Evolutionary conservation across 2,113 vertebrate species (phyloP), one percentile per base, ranked within the genome.

Genomic region (Coptodon bakossiorum): DNA sequence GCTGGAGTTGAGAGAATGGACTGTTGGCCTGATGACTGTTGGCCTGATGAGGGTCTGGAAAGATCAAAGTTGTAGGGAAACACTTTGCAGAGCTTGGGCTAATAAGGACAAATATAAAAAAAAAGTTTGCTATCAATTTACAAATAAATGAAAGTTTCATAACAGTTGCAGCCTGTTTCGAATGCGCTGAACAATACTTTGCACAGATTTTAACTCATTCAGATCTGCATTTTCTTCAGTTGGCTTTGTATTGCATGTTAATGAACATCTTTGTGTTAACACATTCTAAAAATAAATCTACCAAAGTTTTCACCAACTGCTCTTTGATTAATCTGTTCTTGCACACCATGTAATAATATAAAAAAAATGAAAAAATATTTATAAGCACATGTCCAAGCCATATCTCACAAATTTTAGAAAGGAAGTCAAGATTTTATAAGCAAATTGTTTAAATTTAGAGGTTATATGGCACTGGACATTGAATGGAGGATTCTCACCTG

Each of bases 1-100:
- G 95, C 92, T 95, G 92, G 92, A 93, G 91, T 63, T 92, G 92
- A 89, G 89, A 86, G 81, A 68, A 88, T 29, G 7, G 86, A 85
- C 22, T 27, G 86, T 83, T 82, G 19, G 34, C 54, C 36, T 36
- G 7, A 73, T 68, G 84, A 80, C 24, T 36, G 87, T 84, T 82
- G 61, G 34, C 52, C 40, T 22, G 7, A 73, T 61, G 68, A 78
- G 63, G 27, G 22, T 38, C 19, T 34, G 43, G 1, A 86, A 14
- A 87, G 31, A 59, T 48, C 50, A 54, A 50, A 38, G 24, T 84
- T 24, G 34, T 82, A n/a, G 4, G 43, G 43, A 50, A 78, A 76
- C 2, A 34, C 53, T 31, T 38, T 82, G 7, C 50, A 68, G 22
- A 59, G 36, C 27, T 45, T 38, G 10, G 17, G 9, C 4, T 22